Percentiles rank a stretch among this genome's conserved stretches.
Evolutionary conservation across 1,140 invertebrate genomes (phyloP).

Genomic region (Drosophila novamexicana): DNA sequence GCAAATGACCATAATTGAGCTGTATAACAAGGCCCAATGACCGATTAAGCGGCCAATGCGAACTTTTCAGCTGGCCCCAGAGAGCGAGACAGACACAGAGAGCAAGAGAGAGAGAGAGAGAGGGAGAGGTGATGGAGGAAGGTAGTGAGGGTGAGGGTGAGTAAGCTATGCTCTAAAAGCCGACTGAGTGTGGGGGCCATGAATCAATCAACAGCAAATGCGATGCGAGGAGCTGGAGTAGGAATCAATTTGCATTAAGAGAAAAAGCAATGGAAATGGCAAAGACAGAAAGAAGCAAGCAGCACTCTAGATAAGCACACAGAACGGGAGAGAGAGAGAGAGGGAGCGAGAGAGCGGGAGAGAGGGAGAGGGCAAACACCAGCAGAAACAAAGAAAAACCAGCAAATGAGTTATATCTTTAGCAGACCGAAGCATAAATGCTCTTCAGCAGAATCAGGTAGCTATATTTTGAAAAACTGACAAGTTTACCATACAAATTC

Average conservation of each 20-base stretch:
- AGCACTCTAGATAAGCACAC: background rate
- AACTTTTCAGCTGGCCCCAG: conserved; percentile 45
- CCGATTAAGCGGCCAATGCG: conserved; percentile 74
- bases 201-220: conserved; percentile 39
- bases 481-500: too few species aligned
- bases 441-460: too few species aligned
- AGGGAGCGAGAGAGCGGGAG: background rate
- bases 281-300: background rate
- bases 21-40: conserved; percentile 80
- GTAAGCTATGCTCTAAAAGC: background rate
- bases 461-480: too few species aligned
- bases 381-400: too few species aligned
- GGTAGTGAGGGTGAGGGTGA: too few species aligned
- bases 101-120: background rate
- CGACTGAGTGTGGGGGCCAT: conserved; percentile 11
- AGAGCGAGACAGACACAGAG: background rate
- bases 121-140: background rate
- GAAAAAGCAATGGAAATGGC: background rate
- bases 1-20: conserved; percentile 79
- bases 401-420: too few species aligned
- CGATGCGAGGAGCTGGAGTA: background rate
- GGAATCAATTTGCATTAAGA: conserved; percentile 25
- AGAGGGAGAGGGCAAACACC: background rate
- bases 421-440: too few species aligned
- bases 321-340: background rate